Evolutionary conservation across 2,797 vertebrate genomes (phyloP), one percentile per base, ranked within the genome.

Genomic region (Aythya fuligula): DNA sequence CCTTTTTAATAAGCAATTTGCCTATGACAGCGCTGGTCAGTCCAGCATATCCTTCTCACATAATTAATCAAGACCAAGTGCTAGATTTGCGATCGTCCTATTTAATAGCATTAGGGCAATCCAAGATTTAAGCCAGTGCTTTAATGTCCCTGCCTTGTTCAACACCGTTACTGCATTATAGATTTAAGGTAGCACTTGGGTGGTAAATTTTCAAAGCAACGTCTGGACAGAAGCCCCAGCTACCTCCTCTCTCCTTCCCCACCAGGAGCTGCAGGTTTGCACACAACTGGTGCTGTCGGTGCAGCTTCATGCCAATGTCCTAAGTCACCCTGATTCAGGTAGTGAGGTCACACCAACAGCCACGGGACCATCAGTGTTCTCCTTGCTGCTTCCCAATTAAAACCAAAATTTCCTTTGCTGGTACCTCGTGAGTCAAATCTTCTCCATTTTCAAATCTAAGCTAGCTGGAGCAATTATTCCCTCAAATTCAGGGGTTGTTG

Each of bases 1-100:
- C 69, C 84, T 90, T 95, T 85, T 58, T 73, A 67, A 90, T 76
- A 79, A 92, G 77, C 30, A 81, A 41, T 90, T 95, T 96, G 30
- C 73, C 43, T 64, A 17, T 45, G 75, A 70, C 25, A 41, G 62
- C 14, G 18, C 77, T 93, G 72, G 76, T 76, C 83, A 76, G 73
- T 58, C 70, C 76, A 85, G 73, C 83, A 49, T 72, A 67, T 75
- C 41, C 21, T 34, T 93, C 64, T 74, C 64, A 62, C 47, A 71
- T 43, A 95, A 92, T 95, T 93, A 92, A 96, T 95, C 89, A 95
- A 74, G 73, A 80, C 70, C 64, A 81, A 96, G 77, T 1, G 15
- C 21, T 80, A 61, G 70, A 75, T 79, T 93, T 87, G 56, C 30
- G 64, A 43, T 84, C 0, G 0, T 65, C 56, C 28, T 62, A 16